Base-by-base conservation (phyloP, 2,888 invertebrate genomes). In the Cartodere bifasciata region DNA sequence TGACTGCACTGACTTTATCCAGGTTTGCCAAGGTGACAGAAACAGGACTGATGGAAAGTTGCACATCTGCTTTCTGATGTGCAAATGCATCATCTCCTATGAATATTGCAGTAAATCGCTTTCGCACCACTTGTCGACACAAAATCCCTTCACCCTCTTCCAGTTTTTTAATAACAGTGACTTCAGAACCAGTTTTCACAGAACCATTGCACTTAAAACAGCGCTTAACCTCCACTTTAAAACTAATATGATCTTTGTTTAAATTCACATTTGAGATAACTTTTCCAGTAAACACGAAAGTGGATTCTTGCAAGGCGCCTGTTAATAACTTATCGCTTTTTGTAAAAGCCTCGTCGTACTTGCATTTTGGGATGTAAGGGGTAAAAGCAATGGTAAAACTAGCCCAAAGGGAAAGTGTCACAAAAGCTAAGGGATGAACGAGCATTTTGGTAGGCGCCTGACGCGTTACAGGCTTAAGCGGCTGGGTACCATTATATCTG, bases 1-100 rank as follows among this genome's bases (percentile, higher is more conserved):
- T 58, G 16, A 57, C 60, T 17, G 53, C 51, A 41, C 55, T 58
- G 34, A 62, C 53, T 37, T 56, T 50, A 44, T 62, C 60, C 49
- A 63, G 48, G 47, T 62, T 61, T 31, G 48, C 50, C 29, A 63
- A 48, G 25, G 61, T 62, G 40, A 63, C 58, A 28, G 61, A 55
- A 37, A 63, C 50, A 22, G 62, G 62, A 35, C 50, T 50, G 40
- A 58, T 43, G 30, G 46, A 49, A 34, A 62, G 52, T 34, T 52
- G 42, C 20, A 60, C 47, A 42, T 56, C 54, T 14, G 22, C 34
- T 6, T 23, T n/a, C 6, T 23, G 7, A 9, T 11, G 9, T 11
- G 24, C 4, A 12, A 14, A 26, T 14, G 16, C 14, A 7, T 10
- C 11, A 38, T 50, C 49, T 11, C 56, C 60, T 17, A 58, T 48